A percentile compares a stretch with the other conserved stretches of the same genome.
Conservation (phyloP, 2,888 invertebrate species). For the Shargacucullia verbasci region DNA sequence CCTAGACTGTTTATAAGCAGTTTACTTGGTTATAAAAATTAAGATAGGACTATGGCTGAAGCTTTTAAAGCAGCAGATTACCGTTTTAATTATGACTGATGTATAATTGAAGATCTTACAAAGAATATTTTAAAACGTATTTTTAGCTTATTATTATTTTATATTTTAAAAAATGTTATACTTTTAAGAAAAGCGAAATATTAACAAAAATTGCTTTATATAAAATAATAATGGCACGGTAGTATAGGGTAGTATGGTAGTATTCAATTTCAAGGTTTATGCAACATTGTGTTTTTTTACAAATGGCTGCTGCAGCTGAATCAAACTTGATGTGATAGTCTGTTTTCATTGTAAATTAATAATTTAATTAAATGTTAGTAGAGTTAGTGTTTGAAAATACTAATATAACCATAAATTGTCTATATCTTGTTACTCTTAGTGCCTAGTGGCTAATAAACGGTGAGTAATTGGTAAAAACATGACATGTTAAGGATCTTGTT, state of each 20-base stretch:
- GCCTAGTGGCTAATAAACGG: constrained; percentile 40
- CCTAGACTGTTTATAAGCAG: no score
- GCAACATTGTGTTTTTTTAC: constrained; percentile 30
- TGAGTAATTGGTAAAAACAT: constrained; percentile 35
- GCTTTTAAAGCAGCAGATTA: no score
- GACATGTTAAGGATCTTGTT: constrained; percentile 36
- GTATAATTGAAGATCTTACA: no score
- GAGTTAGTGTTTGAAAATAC: constrained; percentile 42
- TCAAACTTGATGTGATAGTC: constrained; percentile 46
- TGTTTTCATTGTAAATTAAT: constrained; percentile 54
- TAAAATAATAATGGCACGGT: no score
- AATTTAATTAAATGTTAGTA: constrained; percentile 46
- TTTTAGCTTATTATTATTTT: no score
- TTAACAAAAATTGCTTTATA: no score
- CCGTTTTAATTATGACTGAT: no score
- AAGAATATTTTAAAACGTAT: no score
- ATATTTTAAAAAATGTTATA: no score
- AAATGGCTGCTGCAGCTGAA: constrained; percentile 56
- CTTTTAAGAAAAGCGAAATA: no score
- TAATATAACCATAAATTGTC: constrained; percentile 30
- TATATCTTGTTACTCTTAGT: constrained; percentile 38
- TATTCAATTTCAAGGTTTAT: background rate
- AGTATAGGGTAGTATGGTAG: background rate
- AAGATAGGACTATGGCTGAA: no score
- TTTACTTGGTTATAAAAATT: no score